Conservation (phyloP, 2,888 invertebrate species). For the Parthenolecanium corni region DNA sequence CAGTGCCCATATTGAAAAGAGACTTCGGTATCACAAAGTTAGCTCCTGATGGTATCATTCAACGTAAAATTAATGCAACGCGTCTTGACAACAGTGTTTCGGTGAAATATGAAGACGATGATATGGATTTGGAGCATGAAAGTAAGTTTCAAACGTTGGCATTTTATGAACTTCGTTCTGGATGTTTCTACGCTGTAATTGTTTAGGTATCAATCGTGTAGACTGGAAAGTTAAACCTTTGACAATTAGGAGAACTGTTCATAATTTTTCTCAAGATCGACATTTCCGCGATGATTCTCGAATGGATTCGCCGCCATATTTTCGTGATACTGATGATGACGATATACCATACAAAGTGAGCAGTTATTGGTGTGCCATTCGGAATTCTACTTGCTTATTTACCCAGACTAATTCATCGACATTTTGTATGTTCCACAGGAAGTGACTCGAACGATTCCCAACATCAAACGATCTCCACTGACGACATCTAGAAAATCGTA, state of each 20-base stretch:
- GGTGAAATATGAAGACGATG: conserved; percentile 17
- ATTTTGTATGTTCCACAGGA: neutral
- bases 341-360: neutral
- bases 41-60: conserved; percentile 12
- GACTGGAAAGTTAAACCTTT: conserved; percentile 2
- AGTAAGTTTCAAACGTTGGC: neutral
- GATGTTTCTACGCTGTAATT: neutral
- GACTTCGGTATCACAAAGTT: neutral
- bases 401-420: neutral
- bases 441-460: conserved; percentile 14
- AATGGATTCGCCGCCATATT: neutral
- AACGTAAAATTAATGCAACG: conserved; percentile 12
- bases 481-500: conserved; percentile 3
- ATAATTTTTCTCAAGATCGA: neutral
- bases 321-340: neutral
- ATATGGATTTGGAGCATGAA: conserved; percentile 21
- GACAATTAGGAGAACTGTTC: conserved; percentile 13
- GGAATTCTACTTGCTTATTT: too few relatives aligned
- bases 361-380: too few relatives aligned
- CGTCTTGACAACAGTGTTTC: conserved; percentile 2
- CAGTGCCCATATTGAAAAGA: neutral
- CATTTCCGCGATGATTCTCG: neutral
- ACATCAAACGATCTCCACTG: neutral
- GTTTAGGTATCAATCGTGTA: neutral
- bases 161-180: neutral